Percentiles rank a stretch among this genome's conserved stretches.
These are phyloP conservation scores for Cairina moschata DNA, from an alignment of 2,113 vertebrate genomes.

Conservation along the genomic window DNA sequence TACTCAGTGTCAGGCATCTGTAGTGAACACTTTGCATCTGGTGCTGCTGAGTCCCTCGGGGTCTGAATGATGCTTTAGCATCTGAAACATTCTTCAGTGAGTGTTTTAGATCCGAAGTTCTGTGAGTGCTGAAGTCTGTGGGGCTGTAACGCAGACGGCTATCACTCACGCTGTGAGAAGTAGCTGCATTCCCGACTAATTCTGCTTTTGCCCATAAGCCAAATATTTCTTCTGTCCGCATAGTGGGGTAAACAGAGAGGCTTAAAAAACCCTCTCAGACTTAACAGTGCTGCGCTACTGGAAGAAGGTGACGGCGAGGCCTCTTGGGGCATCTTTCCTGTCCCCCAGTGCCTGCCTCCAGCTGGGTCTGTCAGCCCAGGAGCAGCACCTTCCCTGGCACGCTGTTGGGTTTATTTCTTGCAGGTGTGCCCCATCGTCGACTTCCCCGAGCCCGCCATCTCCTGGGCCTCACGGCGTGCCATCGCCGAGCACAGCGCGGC, in stretches of 20 bases:
- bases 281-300: background rate
- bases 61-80: background rate
- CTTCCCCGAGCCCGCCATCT: constrained; percentile 80
- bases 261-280: background rate
- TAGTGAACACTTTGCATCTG: background rate
- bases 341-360: fast-evolving
- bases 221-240: background rate
- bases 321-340: background rate
- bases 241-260: background rate
- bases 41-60: background rate
- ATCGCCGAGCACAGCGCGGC: constrained; percentile 66
- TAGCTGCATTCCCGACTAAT: background rate
- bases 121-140: too few relatives aligned
- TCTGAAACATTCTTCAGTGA: background rate
- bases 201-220: background rate
- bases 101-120: background rate
- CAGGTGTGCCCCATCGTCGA: constrained; percentile 83
- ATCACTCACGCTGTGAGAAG: background rate
- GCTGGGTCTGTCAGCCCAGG: background rate
- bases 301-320: background rate
- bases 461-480: constrained; percentile 60
- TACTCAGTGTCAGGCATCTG: background rate
- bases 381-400: background rate
- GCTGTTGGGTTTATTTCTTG: fast-evolving
- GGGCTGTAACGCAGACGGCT: fast-evolving